A percentile compares a stretch with the other conserved stretches of the same genome.
Conservation (phyloP, 2,797 vertebrate genomes). For the Melanotaenia trifasciata region DNA sequence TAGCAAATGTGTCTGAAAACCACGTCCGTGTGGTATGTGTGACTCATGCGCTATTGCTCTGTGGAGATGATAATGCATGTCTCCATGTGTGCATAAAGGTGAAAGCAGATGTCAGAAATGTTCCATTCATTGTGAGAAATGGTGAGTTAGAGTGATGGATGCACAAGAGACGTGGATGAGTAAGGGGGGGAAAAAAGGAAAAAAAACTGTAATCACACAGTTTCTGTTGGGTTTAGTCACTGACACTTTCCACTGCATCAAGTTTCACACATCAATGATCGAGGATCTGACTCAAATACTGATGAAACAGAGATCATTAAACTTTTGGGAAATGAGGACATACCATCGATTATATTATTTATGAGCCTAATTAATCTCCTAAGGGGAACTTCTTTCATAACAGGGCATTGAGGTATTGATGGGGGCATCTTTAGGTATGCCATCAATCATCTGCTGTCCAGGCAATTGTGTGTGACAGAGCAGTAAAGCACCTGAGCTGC, state of each 20-base stretch:
- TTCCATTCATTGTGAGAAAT: conserved; percentile 20
- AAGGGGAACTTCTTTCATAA: conserved; percentile 57
- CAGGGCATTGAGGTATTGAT: conserved; percentile 60
- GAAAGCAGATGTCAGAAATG: conserved; percentile 44
- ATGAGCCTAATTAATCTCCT: conserved; percentile 80
- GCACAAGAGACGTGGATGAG: conserved; percentile 34
- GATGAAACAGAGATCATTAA: conserved; percentile 79
- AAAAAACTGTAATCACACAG: conserved; percentile 56
- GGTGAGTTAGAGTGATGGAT: conserved; percentile 46
- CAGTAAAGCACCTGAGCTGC: conserved; percentile 74
- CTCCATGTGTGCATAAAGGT: conserved; percentile 39
- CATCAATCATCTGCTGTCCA: conserved; percentile 69
- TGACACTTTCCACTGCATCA: conserved; percentile 71
- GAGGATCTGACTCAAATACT: conserved; percentile 77
- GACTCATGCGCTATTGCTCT: conserved; percentile 30
- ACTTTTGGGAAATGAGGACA: conserved; percentile 76
- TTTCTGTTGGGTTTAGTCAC: conserved; percentile 63
- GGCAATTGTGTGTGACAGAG: conserved; percentile 65
- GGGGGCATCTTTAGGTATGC: conserved; percentile 56
- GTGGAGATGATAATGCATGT: conserved; percentile 21
- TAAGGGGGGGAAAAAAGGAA: background rate
- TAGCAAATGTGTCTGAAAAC: conserved; percentile 24
- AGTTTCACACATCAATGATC: conserved; percentile 76
- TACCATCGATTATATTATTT: conserved; percentile 80
- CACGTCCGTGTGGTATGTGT: conserved; percentile 9